phyloP scores from a whole-genome alignment of 2,113 vertebrate genomes.

The Actenoides hombroni region DNA sequence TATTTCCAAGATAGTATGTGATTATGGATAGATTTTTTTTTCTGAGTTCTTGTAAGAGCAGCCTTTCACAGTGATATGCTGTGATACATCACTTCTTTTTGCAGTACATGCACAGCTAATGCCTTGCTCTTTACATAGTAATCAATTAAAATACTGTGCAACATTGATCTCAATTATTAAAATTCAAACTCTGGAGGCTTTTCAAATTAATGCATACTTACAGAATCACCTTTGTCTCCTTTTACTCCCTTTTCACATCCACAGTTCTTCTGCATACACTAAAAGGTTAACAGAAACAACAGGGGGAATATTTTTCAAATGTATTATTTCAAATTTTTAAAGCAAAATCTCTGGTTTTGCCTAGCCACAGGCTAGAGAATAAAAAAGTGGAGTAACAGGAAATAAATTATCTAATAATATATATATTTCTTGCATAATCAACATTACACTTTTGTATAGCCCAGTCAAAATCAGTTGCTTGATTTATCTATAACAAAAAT shows the following conservation, averaged over 20 bases:
- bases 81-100: neutral
- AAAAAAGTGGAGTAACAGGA: neutral
- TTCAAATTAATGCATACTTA: conserved; percentile 70
- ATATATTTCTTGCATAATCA: neutral
- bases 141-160: neutral
- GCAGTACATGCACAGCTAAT: neutral
- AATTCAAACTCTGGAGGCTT: neutral
- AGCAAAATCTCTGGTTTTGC: neutral
- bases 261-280: conserved; percentile 81
- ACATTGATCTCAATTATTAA: neutral
- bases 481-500: neutral
- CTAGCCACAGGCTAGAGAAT: neutral
- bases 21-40: neutral
- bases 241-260: conserved; percentile 82
- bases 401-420: neutral
- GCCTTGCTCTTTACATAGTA: neutral
- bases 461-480: neutral
- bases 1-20: neutral
- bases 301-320: neutral
- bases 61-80: neutral
- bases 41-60: neutral
- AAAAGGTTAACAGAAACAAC: conserved; percentile 1
- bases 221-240: conserved; percentile 78
- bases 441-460: neutral
- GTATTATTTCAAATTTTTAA: neutral